Percentiles rank a stretch among this genome's conserved stretches.
Conservation (phyloP, 2,113 vertebrate genomes). For the Fukomys damarensis region DNA sequence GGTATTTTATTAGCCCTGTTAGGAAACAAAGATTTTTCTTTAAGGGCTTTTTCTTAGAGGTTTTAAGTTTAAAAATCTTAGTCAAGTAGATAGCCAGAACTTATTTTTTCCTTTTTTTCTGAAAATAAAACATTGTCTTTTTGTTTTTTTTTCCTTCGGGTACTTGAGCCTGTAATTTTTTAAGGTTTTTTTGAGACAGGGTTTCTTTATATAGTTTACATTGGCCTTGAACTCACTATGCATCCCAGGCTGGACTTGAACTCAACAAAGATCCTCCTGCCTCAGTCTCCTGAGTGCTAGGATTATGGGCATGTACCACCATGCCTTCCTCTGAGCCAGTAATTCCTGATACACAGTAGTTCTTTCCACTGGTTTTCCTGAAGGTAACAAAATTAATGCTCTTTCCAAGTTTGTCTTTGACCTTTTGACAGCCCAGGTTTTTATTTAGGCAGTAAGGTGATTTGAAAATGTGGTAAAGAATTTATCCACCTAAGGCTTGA, state of each 20-base stretch:
- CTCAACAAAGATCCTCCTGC: background rate
- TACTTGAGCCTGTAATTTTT: background rate
- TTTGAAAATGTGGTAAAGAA: background rate
- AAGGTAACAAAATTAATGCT: background rate
- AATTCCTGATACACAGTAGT: background rate
- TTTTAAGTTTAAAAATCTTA: background rate
- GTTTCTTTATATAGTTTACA: background rate
- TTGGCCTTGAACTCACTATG: background rate
- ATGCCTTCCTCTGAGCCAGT: background rate
- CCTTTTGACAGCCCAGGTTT: background rate
- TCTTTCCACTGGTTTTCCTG: slow-evolving; percentile 4
- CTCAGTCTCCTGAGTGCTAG: background rate
- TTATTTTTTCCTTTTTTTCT: background rate
- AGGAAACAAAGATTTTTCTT: background rate
- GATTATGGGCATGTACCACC: background rate
- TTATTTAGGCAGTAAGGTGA: background rate
- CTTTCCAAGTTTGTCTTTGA: background rate
- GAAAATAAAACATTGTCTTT: background rate
- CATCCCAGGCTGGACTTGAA: no score
- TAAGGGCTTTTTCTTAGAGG: background rate
- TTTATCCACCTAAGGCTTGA: background rate
- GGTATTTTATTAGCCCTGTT: background rate
- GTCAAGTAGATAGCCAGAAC: background rate
- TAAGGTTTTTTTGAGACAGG: background rate
- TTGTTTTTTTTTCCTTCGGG: background rate